Evolutionary conservation across 2,888 invertebrate genomes (phyloP).

Genomic region (Brachylomia viminalis): DNA sequence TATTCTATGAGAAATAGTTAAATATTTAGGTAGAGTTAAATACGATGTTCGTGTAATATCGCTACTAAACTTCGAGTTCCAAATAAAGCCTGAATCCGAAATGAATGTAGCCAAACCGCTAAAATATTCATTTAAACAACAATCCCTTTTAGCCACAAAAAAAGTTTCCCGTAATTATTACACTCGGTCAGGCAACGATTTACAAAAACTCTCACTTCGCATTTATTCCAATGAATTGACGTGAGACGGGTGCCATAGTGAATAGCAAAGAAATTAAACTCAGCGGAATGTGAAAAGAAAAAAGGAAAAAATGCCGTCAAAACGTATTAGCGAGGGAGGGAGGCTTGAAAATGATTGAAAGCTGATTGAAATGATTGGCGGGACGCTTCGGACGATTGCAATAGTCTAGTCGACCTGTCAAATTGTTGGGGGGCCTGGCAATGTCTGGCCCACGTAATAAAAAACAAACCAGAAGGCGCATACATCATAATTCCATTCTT

Average conservation of each 20-base stretch:
- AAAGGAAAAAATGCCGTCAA: slow-evolving; percentile 63
- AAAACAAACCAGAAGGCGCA: neutral
- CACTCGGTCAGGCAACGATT: slow-evolving; percentile 32
- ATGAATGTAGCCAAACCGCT: neutral
- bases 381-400: slow-evolving; percentile 69
- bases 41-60: neutral
- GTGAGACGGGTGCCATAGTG: slow-evolving; percentile 59
- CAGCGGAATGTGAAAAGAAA: slow-evolving; percentile 60
- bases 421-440: slow-evolving; percentile 50
- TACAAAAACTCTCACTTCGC: slow-evolving; percentile 26
- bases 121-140: slow-evolving; percentile 22
- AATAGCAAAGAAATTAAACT: slow-evolving; percentile 65
- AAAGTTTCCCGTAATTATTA: slow-evolving; percentile 20
- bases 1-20: no score
- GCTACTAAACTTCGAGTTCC: neutral
- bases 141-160: slow-evolving; percentile 10
- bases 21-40: neutral
- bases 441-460: slow-evolving; percentile 7
- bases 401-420: slow-evolving; percentile 66
- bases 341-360: slow-evolving; percentile 81
- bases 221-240: slow-evolving; percentile 48
- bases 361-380: slow-evolving; percentile 83
- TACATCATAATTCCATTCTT: no score
- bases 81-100: slow-evolving; percentile 11
- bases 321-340: slow-evolving; percentile 64